phyloP scores from a whole-genome alignment of 2,113 vertebrate genomes.

The Microcebus tavaratra region DNA sequence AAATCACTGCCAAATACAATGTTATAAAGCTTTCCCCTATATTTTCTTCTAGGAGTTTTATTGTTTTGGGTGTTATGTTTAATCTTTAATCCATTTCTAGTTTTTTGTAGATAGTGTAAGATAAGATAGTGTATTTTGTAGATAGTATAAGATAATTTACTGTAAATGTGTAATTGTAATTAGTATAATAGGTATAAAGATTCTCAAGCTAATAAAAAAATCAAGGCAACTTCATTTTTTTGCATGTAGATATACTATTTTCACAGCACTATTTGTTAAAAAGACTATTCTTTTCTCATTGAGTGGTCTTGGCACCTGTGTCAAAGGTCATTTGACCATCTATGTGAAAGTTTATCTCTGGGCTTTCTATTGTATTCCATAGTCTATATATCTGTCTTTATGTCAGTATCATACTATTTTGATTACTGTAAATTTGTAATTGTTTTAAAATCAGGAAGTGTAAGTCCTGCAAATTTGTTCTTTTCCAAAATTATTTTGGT shows the following conservation, averaged over 20 bases:
- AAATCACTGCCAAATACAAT: not conserved
- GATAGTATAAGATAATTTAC: too few species aligned
- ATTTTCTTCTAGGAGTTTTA: not conserved
- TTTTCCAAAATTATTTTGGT: constrained; percentile 24
- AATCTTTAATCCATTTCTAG: not conserved
- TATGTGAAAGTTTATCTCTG: not conserved
- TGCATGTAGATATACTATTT: not conserved
- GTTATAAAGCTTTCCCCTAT: not conserved
- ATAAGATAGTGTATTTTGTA: not conserved
- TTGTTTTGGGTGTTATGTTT: not conserved
- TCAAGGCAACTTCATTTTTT: not conserved
- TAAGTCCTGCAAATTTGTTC: not conserved
- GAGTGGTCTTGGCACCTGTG: not conserved
- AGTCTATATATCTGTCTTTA: not conserved
- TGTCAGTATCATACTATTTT: not conserved
- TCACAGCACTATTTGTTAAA: not conserved
- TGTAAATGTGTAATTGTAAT: too few species aligned
- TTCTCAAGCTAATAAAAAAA: too few species aligned
- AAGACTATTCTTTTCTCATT: not conserved
- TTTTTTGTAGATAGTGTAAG: not conserved
- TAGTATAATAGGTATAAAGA: too few species aligned
- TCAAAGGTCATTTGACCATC: not conserved
- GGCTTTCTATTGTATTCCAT: not conserved
- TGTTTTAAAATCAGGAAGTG: not conserved
- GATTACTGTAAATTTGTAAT: not conserved